Percentiles rank a stretch among this genome's conserved stretches.
Conservation (phyloP, 2,888 invertebrate genomes). For the Tenthredo notha region DNA sequence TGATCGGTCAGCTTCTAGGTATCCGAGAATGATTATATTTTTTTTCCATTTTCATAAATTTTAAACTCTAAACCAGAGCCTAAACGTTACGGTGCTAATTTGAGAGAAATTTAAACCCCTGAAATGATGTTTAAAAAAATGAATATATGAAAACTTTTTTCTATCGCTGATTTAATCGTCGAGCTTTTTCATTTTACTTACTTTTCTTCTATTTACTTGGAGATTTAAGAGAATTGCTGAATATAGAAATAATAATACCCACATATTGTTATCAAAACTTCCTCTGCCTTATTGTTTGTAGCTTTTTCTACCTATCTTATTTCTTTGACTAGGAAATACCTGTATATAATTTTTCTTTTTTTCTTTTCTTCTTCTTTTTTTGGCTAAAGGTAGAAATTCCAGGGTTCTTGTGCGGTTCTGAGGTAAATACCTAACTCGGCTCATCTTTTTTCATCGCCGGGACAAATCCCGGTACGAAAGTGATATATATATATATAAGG, state of each 20-base stretch:
- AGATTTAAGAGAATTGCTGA: background rate
- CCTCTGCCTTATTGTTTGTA: background rate
- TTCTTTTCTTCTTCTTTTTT: background rate
- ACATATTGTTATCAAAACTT: background rate
- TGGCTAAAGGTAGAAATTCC: background rate
- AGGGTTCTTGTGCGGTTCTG: background rate
- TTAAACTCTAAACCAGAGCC: background rate
- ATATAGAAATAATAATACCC: background rate
- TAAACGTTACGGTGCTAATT: background rate
- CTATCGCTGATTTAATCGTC: background rate
- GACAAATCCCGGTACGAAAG: slow-evolving; percentile 15
- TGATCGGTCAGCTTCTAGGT: background rate
- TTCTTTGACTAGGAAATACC: background rate
- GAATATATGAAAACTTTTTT: background rate
- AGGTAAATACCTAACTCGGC: background rate
- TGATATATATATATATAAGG: slow-evolving; percentile 33
- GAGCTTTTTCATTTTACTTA: background rate
- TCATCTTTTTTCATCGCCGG: slow-evolving; percentile 20
- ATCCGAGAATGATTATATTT: background rate
- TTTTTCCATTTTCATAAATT: background rate
- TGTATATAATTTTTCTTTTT: background rate
- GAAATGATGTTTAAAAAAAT: background rate
- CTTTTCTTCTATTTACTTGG: background rate
- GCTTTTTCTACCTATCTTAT: background rate
- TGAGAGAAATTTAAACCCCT: background rate